Evolutionary conservation across 2,113 vertebrate species (phyloP).

Genomic region (Agapornis roseicollis): DNA sequence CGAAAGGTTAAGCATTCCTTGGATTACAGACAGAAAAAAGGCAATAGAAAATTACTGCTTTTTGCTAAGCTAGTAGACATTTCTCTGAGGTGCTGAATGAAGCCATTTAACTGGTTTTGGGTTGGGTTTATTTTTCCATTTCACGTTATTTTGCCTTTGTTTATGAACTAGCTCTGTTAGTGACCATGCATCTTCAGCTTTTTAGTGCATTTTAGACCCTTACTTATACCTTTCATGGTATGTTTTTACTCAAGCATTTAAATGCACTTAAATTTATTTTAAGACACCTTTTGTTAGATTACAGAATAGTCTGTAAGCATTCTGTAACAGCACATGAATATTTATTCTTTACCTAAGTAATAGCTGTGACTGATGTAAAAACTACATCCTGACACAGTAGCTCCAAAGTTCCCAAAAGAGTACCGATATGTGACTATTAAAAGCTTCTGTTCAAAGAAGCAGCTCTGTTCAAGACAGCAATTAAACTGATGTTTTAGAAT

Average conservation of each 20-base stretch:
- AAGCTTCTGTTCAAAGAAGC: neutral
- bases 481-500: conserved; percentile 10
- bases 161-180: neutral
- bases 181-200: neutral
- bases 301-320: neutral
- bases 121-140: neutral
- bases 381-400: neutral
- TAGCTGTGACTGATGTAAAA: conserved; percentile 9
- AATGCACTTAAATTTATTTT: neutral
- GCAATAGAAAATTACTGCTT: neutral
- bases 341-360: conserved; percentile 26
- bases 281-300: neutral
- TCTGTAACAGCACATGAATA: neutral
- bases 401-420: neutral
- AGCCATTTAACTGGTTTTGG: neutral
- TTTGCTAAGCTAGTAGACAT: neutral
- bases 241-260: neutral
- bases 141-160: neutral
- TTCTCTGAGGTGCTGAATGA: neutral
- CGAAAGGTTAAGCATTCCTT: neutral
- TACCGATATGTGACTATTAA: neutral
- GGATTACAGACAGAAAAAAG: neutral
- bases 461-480: neutral
- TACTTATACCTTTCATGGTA: neutral
- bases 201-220: neutral